Evolutionary conservation across 1,140 invertebrate species (phyloP), one percentile per base, ranked within the genome.

Genomic region (Chrysoperla carnea): DNA sequence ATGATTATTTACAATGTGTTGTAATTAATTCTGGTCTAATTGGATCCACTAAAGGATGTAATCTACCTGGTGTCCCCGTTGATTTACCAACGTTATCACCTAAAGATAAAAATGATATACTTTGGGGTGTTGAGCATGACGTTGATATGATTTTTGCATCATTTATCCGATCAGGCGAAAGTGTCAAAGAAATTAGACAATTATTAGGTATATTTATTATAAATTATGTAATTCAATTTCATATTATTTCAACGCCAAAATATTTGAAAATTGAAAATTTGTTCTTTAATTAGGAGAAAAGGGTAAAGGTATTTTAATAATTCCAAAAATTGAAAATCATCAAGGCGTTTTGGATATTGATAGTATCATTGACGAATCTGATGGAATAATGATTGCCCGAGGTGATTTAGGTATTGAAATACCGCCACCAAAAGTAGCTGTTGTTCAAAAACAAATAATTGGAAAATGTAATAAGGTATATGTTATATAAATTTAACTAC

Each of bases 351-450:
- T 70, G 53, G 75, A 73, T 48, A 70, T 80, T 52, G 73, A 78
- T 58, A 67, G 69, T 45, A 74, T 81, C 52, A 59, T 81, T 40
- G 54, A 57, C n/a, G 70, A 63, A 48, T 59, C 68, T 29, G 77
- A 81, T 62, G 78, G 77, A 29, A 66, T 81, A 28, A 80, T 77
- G 68, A 64, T 80, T 33, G 76, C 78, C 43, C 60, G 78, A 44
- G 70, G 72, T 43, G 67, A 80, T 54, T 58, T 81, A 41, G 75
- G 73, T 43, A 76, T 76, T 48, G 77, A 80, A 59, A 76, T 81
- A 55, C 78, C 80, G 2, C 64, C 78, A 36, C 78, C 83, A 59
- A 83, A 84, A 62, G 78, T 85, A 37, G 82, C 84, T 59, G 64
- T 84, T 29, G 80, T 78, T 8, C 75, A 81, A 55, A 81, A 81